These are phyloP conservation scores for Marmota flaviventris DNA, from an alignment of 2,113 vertebrate genomes.

Conservation along the genomic window DNA sequence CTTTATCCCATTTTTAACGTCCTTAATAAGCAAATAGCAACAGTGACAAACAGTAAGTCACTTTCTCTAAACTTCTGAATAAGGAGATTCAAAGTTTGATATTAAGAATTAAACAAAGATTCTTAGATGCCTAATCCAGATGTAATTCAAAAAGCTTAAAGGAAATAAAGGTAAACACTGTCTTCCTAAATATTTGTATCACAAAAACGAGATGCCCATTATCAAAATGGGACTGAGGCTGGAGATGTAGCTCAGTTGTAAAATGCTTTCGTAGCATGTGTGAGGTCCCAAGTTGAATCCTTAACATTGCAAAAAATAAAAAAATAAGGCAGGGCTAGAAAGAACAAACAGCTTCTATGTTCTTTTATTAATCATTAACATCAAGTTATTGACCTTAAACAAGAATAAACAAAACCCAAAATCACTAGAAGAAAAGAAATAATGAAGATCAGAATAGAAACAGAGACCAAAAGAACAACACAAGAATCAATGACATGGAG, in stretches of 20 bases:
- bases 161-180: neutral
- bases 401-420: no score
- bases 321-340: neutral
- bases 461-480: neutral
- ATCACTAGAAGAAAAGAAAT: no score
- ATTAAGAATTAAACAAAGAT: neutral
- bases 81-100: neutral
- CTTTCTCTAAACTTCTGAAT: neutral
- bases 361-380: conserved; percentile 11
- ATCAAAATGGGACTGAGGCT: neutral
- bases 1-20: neutral
- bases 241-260: no score
- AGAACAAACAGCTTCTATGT: neutral
- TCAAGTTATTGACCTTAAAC: no score
- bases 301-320: no score
- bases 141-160: neutral
- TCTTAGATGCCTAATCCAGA: neutral
- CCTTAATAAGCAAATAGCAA: neutral
- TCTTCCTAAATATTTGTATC: neutral
- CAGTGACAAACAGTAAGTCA: neutral
- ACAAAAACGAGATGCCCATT: neutral
- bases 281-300: no score
- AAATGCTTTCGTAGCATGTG: no score
- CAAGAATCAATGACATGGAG: neutral
- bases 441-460: neutral